Evolutionary conservation across 2,113 vertebrate genomes (phyloP).

Genomic region (Antigone vipio): DNA sequence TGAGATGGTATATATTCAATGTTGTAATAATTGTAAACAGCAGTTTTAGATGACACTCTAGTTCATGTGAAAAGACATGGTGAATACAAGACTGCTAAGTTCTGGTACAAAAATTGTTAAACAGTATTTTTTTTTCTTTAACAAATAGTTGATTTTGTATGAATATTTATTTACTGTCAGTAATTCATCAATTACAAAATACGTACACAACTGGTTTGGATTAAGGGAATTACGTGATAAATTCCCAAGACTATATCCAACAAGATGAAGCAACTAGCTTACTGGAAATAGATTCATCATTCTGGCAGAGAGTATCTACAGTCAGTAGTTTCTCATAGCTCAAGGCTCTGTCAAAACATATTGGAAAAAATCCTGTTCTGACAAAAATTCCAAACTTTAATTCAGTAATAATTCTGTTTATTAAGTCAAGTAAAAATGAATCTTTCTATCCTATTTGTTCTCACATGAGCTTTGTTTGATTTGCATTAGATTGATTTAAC

Average conservation of each 20-base stretch:
- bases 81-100: background rate
- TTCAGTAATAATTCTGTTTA: background rate
- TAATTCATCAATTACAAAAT: conserved; percentile 58
- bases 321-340: conserved; percentile 51
- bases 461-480: background rate
- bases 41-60: background rate
- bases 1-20: background rate
- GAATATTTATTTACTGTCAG: conserved; percentile 27
- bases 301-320: conserved; percentile 50
- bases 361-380: background rate
- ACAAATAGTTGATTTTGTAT: background rate
- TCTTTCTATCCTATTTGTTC: background rate
- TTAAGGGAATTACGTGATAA: conserved; percentile 64
- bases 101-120: background rate
- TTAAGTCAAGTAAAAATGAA: background rate
- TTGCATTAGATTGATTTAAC: background rate
- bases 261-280: conserved; percentile 61
- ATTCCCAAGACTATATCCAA: conserved; percentile 54
- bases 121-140: background rate
- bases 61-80: background rate
- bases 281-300: conserved; percentile 63
- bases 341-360: conserved; percentile 21
- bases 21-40: background rate
- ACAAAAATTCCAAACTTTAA: background rate
- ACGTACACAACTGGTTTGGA: conserved; percentile 63